phyloP scores from a whole-genome alignment of 2,113 vertebrate species.

The Reinhardtius hippoglossoides region DNA sequence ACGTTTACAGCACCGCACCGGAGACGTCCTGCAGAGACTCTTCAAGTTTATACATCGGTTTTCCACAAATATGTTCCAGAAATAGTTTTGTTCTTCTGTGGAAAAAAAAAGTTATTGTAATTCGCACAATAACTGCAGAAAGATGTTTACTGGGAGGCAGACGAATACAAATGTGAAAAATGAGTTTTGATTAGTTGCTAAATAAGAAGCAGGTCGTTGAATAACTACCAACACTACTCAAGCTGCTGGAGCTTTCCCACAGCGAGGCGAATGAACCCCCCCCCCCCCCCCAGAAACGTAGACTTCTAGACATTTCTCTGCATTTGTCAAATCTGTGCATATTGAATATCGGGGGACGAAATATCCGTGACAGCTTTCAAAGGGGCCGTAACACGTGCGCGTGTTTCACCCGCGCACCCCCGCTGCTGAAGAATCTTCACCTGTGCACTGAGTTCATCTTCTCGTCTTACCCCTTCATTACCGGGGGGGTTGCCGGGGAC shows the following conservation, averaged over 20 bases:
- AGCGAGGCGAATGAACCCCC: background rate
- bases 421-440: conserved; percentile 63
- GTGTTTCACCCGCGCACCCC: conserved; percentile 55
- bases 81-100: background rate
- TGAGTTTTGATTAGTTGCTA: background rate
- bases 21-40: background rate
- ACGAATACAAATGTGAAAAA: background rate
- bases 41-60: background rate
- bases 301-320: conserved; percentile 29
- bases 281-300: background rate
- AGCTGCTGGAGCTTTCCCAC: conserved; percentile 9
- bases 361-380: conserved; percentile 39
- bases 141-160: too few species aligned
- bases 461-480: conserved; percentile 38
- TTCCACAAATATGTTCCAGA: background rate
- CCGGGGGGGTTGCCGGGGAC: background rate
- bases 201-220: too few species aligned
- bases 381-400: conserved; percentile 31
- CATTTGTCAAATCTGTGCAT: conserved; percentile 34
- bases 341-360: conserved; percentile 38
- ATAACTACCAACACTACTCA: background rate
- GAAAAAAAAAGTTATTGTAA: background rate
- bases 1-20: conserved; percentile 3
- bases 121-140: background rate
- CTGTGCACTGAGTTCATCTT: conserved; percentile 54